Evolutionary conservation across 2,113 vertebrate species (phyloP).

Genomic region (Anoura caudifer): DNA sequence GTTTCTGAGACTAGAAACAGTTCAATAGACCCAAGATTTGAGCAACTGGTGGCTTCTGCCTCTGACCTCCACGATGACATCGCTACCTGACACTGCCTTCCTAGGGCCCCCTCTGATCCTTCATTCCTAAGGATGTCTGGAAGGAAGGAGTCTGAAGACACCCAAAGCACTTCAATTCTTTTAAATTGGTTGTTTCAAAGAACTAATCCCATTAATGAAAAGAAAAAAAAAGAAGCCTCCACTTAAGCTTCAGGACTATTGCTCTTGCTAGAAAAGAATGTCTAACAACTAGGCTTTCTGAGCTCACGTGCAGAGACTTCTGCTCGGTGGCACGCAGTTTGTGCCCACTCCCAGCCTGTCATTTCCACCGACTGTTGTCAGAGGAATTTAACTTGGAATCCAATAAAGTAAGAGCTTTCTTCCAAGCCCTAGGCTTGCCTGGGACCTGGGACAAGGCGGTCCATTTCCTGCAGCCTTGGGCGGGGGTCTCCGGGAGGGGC

Average conservation of each 20-base stretch:
- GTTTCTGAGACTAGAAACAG: too few species aligned
- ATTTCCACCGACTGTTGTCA: background rate
- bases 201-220: background rate
- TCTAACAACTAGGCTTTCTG: background rate
- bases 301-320: background rate
- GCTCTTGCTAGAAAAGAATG: background rate
- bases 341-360: background rate
- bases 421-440: background rate
- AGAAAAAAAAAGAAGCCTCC: background rate
- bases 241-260: background rate
- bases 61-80: background rate
- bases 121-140: background rate
- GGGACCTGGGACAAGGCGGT: background rate
- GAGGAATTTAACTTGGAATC: background rate
- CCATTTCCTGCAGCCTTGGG: background rate
- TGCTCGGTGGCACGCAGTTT: background rate
- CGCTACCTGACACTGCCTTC: background rate
- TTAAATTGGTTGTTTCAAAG: background rate
- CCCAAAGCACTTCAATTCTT: background rate
- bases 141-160: background rate
- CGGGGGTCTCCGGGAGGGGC: background rate
- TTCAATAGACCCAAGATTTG: background rate
- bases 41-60: background rate
- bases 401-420: background rate
- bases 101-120: background rate